Evolutionary conservation across 1,140 invertebrate species (phyloP), one percentile per base, ranked within the genome.

Genomic region (Aphaenogaster floridana): DNA sequence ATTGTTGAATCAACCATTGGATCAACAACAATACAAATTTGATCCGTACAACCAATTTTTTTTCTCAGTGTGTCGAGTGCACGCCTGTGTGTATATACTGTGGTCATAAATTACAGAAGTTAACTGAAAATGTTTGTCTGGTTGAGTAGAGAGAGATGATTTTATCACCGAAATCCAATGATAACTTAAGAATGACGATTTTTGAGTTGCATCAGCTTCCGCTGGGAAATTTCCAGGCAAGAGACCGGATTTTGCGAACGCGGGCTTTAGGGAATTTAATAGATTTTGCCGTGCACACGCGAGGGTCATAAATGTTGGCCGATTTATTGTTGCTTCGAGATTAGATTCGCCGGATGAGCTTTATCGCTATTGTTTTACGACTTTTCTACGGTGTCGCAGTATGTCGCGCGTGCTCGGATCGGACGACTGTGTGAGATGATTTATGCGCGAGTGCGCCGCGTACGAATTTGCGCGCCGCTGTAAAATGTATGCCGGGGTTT

Each of bases 321-420:
- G 80, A 84, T 84, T 84, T 84, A 84, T 84, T 74, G 80, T 76
- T 84, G 80, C 80, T 76, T 84, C 80, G 80, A 84, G 69, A 84
- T 84, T 84, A 74, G 69, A 84, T 84, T 61, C 69, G 28, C 80
- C 80, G 80, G 54, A 84, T 84, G 80, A 84, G 80, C 80, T 76
- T 84, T 84, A 76, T 84, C 69, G 80, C 69, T 50, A 84, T 84
- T 84, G 80, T 84, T 84, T 84, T 84, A 84, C 80, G 80, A 84
- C 69, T 84, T 84, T 84, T 84, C 80, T 76, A 71, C 71, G 13
- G 54, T 74, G 80, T 84, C 34, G 54, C 69, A 50, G 54, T 74
- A 76, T 76, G 69, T 63, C 80, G 80, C 45, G 17, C 15, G 42
- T 17, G 21, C 52, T 45, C 66, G 66, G 21, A 71, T 71, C 68